Percentiles rank a stretch among this genome's conserved stretches.
Evolutionary conservation across 2,113 vertebrate species (phyloP).

Genomic region (Felis catus): F.catus_Fca126_mat1.0 CM031428.1:34679001-34679500

Average conservation of each 20-base stretch:
- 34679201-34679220: neutral
- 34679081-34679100: conserved; percentile 98
- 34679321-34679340: neutral
- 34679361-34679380: neutral
- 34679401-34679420: neutral
- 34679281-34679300: neutral
- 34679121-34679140: fast-evolving
- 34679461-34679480: neutral
- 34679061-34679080: conserved; percentile 98
- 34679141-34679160: neutral
- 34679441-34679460: neutral
- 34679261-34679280: neutral
- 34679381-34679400: fast-evolving
- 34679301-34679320: neutral
- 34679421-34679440: too few species aligned
- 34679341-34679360: neutral
- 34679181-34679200: fast-evolving
- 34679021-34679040: conserved; percentile 96
- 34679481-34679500: neutral
- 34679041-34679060: conserved; percentile 91
- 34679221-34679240: neutral
- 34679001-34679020: conserved; percentile 98
- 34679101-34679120: fast-evolving
- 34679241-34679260: fast-evolving
- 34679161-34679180: neutral